Evolutionary conservation across 64 coral and sea anemone species (phyloP), one percentile per base, ranked within the genome.

Genomic region (Cladopsammia gracilis): DNA sequence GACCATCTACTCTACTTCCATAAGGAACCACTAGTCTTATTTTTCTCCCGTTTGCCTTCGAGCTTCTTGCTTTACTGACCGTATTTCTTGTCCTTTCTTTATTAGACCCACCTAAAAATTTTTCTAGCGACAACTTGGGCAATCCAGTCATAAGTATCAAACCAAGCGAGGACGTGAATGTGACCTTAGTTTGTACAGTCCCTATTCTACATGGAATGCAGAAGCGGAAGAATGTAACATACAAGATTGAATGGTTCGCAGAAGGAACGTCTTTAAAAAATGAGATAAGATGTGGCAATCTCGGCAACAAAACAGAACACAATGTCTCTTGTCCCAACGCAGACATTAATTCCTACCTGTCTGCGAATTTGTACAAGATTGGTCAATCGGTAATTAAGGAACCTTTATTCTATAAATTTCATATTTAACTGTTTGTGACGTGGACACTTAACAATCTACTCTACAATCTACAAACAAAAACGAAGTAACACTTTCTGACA

Each of bases 221-320:
- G 19, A 77, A 53, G 19, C 53, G 75, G 75, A 22, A 10, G 53
- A 77, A 77, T 24, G 75, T 77, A 6, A 52, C 46, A 8, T 53
- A 77, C 48, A 23, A 0, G 16, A 77, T 77, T 16, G 75, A 77
- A 22, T 77, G 75, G 75, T 23, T 77, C 47, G 75, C 75, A n/a
- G 75, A 77, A 53, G 75, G 75, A 77, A 25, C 0, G 23, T 52
- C 19, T 9, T 22, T 77, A 23, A n/a, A 24, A 5, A 19, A 53
- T 1, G 75, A 77, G 0, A 10, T 7, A 20, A 53, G 51, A 50
- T 77, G 75, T 8, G 48, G n/a, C 6, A 10, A 9, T 77, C 15
- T 53, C 7, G 47, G 3, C 8, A 48, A 48, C 3, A 8, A 24
- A 22, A 3, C 1, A 20, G 53, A 77, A 10, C 3, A 18, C 15